Conservation (phyloP, 2,888 invertebrate genomes). For the Pyralis farinalis region DNA sequence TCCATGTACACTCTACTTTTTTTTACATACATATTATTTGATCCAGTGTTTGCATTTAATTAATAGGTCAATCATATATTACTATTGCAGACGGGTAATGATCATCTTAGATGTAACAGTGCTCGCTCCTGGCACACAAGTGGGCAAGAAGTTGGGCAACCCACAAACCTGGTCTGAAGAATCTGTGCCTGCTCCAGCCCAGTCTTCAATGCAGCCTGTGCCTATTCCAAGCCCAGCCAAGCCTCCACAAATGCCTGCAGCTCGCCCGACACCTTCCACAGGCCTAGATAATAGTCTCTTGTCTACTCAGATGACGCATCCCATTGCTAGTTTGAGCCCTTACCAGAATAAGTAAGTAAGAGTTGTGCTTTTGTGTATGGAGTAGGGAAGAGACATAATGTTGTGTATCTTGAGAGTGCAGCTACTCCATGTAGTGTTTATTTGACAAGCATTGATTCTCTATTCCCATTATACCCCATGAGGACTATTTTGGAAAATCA, state of each 20-base stretch:
- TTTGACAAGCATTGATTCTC: no score
- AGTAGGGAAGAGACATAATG: no score
- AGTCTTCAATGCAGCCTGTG: conserved; percentile 36
- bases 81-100: conserved; percentile 86
- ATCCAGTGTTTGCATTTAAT: no score
- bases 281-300: conserved; percentile 63
- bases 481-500: no score
- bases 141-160: conserved; percentile 89
- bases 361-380: no score
- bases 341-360: conserved; percentile 91
- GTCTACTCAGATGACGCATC: conserved; percentile 82
- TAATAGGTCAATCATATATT: no score
- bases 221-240: conserved; percentile 32
- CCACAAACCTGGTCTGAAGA: conserved; percentile 85
- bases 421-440: no score
- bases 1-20: no score
- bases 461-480: no score
- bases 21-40: no score
- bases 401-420: no score
- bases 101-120: conserved; percentile 91
- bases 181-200: conserved; percentile 33
- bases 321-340: conserved; percentile 93
- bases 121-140: conserved; percentile 85
- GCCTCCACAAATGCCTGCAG: conserved; percentile 25
- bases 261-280: conserved; percentile 30